Evolutionary conservation across 2,888 invertebrate genomes (phyloP).

Genomic region (Phyllotreta striolata): DNA sequence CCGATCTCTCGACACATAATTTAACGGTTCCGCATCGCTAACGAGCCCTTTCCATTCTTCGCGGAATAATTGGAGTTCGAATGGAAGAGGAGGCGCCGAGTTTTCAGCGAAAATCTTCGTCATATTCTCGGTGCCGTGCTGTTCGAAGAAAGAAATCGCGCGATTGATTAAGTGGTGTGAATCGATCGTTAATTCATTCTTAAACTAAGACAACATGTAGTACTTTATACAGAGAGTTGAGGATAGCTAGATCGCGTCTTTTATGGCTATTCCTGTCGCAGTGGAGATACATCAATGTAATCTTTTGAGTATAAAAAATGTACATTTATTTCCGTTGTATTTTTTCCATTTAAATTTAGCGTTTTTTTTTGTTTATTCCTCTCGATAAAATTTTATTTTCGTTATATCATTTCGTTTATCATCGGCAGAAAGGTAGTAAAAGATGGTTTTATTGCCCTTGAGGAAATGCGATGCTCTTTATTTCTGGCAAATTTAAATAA

Average conservation of each 20-base stretch:
- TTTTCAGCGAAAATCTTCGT: no score
- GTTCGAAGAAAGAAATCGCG: no score
- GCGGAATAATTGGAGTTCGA: constrained; percentile 36
- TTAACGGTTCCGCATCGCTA: constrained; percentile 41
- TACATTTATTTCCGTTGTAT: constrained; percentile 9
- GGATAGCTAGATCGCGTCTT: no score
- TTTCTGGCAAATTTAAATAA: constrained; percentile 24
- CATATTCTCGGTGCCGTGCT: no score
- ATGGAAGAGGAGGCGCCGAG: no score
- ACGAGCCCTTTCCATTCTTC: constrained; percentile 34
- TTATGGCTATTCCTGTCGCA: no score
- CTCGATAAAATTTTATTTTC: not conserved
- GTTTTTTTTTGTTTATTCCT: constrained; percentile 4
- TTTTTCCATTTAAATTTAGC: constrained; percentile 11
- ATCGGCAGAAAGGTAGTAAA: constrained; percentile 8
- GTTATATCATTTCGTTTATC: constrained; percentile 13
- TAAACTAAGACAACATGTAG: no score
- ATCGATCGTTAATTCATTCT: no score
- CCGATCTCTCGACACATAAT: constrained; percentile 36
- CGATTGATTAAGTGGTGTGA: no score
- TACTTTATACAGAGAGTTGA: no score
- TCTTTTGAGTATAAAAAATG: no score
- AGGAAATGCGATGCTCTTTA: constrained; percentile 17
- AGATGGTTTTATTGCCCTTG: not conserved
- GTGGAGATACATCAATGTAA: no score